Evolutionary conservation across 2,888 invertebrate species (phyloP), one percentile per base, ranked within the genome.

Genomic region (Drosophila hamatofila): DNA sequence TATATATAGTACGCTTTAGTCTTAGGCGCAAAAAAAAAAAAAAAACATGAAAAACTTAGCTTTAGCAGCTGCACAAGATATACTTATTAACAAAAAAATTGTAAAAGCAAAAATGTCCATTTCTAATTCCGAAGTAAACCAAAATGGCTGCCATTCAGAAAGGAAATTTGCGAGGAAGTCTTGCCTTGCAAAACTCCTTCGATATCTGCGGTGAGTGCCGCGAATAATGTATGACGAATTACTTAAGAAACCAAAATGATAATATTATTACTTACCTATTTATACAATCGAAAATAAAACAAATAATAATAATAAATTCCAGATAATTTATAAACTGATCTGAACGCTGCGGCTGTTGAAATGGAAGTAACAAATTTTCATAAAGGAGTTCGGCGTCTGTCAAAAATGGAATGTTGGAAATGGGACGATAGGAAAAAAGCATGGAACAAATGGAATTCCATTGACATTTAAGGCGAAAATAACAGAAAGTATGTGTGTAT

Each of bases 31-130:
- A 11, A 11, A 30, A 0, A 30, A 11, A 23, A 16, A n/a, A 25
- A n/a, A 16, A 11, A 25, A 21, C 5, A 21, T 14, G 21, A 25
- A 3, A 14, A n/a, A 23, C n/a, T 21, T 35, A 51, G 51, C 33
- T 51, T 51, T 35, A 23, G 21, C 16, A 35, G 16, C 4, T 52
- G 51, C 51, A 52, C 51, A 52, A 52, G 9, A 52, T 35, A 35
- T 52, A 35, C 51, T 52, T 35, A 35, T 35, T 23, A 0, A 33
- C 21, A 18, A 27, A 18, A 8, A 33, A n/a, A 16, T 42, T 6
- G 9, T 23, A 18, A 37, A 33, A 51, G 4, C 52, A 30, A 7
- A 46, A 46, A 16, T 0, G 25, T 16, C 3, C 23, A 44, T 8
- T 33, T 33, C 3, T 11, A 33, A 4, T 12, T 12, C 12, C 33